Percentiles rank a stretch among this genome's conserved stretches.
Conservation (phyloP, 2,113 vertebrate species). For the Varanus salvator region DNA sequence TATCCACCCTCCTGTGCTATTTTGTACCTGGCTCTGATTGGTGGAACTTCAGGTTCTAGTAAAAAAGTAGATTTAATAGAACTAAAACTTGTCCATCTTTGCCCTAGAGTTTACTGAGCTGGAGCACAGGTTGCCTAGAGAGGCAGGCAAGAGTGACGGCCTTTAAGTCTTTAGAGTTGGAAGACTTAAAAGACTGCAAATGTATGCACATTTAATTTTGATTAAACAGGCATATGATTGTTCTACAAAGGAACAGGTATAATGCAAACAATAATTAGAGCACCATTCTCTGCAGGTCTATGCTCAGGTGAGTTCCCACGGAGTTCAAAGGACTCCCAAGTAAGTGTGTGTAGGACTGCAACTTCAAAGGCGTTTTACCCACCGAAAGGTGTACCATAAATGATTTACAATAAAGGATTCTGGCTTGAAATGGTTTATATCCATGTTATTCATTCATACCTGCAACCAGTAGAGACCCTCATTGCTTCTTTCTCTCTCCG, state of each 20-base stretch:
- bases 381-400: background rate
- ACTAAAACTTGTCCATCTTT: too few relatives aligned
- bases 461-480: constrained; percentile 80
- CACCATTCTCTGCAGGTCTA: background rate
- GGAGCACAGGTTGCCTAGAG: too few relatives aligned
- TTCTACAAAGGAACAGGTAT: background rate
- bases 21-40: too few relatives aligned
- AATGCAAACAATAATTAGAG: background rate
- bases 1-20: too few relatives aligned
- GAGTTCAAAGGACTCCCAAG: background rate
- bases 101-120: too few relatives aligned
- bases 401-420: background rate
- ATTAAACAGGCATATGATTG: background rate
- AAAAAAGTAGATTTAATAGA: too few relatives aligned
- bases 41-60: too few relatives aligned
- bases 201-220: background rate
- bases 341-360: background rate
- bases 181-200: background rate
- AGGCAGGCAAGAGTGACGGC: background rate
- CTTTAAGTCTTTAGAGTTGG: background rate
- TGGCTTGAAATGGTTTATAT: background rate
- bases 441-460: constrained; percentile 71
- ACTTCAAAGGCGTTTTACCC: background rate
- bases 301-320: background rate
- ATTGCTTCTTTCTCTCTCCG: constrained; percentile 77